Evolutionary conservation across 1,140 invertebrate species (phyloP), one percentile per base, ranked within the genome.

Genomic region (Meloidogyne chitwoodi): DNA sequence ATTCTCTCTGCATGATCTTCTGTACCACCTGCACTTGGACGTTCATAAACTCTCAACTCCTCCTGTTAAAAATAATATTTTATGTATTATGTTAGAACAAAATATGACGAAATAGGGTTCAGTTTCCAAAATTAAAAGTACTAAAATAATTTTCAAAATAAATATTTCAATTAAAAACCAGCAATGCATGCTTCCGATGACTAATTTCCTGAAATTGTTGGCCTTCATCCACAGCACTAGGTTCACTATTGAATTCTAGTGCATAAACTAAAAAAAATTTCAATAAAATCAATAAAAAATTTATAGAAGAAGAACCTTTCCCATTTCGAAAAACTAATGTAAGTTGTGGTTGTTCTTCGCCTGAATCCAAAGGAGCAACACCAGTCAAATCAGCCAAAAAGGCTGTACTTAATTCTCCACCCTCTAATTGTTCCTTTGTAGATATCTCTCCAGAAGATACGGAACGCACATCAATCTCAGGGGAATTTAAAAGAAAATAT

Each of bases 11-110:
- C 22, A 8, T 22, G 24, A 48, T 66, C 67, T 19, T 74, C 68
- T 11, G 38, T 31, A 12, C 16, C 56, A 11, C 3, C 24, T 5
- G 31, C 63, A 22, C 22, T 38, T n/a, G 27, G 48, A 16, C 70
- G 34, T 24, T 82, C 81, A 68, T 83, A 82, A 64, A 80, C 83
- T 56, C 84, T 79, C 29, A 79, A 34, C 41, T 78, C 77, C 31
- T 78, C 77, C 77, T 77, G 26, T 24, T 70, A 69, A 68, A 34
- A 24, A 1, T 34, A 31, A 73, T 4, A 11, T 41, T 74, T 4
- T 12, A 38, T 38, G 12, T 38, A 38, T 38, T 11, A 38, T 38
- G 34, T 26, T n/a, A n/a, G n/a, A n/a, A n/a, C n/a, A n/a, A n/a
- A n/a, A n/a, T n/a, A n/a, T n/a, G n/a, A n/a, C n/a, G n/a, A n/a